Conservation (phyloP, 2,113 vertebrate genomes). For the Corydoras sp. region DNA sequence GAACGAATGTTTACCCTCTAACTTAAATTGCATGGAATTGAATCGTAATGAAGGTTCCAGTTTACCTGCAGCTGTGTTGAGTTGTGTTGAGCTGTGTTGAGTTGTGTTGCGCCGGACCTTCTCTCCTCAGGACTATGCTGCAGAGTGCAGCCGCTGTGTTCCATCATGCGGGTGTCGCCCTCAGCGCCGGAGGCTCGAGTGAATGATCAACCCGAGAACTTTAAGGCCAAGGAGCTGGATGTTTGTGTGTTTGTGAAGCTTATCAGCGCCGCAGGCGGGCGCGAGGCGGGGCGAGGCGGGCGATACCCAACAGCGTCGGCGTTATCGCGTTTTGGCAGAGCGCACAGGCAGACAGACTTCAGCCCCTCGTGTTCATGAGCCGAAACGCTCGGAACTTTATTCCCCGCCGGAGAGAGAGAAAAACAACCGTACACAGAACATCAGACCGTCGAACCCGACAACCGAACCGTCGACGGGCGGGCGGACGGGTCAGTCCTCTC, state of each 20-base stretch:
- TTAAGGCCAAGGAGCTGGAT: background rate
- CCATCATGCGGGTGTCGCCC: background rate
- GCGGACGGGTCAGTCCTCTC: too few relatives aligned
- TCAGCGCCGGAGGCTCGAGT: background rate
- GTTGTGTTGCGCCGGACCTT: too few relatives aligned
- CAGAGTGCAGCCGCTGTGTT: background rate
- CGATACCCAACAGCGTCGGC: background rate
- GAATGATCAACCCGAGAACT: slow-evolving; percentile 33
- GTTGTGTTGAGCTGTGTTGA: too few relatives aligned
- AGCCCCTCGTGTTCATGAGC: background rate
- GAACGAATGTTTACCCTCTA: too few relatives aligned
- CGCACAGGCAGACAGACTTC: background rate
- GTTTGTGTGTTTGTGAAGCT: background rate
- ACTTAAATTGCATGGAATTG: too few relatives aligned
- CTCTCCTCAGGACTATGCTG: background rate
- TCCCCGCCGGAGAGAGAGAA: slow-evolving; percentile 63
- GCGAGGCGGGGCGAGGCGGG: background rate
- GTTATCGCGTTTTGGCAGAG: background rate
- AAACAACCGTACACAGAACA: background rate
- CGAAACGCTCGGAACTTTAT: slow-evolving; percentile 29
- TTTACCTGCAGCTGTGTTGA: too few relatives aligned
- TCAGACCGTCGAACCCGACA: background rate
- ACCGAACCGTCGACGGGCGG: background rate
- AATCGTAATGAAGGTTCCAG: too few relatives aligned
- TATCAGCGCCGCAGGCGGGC: background rate